phyloP scores from a whole-genome alignment of 2,888 invertebrate genomes.

The Cheiracanthium punctorium region DNA sequence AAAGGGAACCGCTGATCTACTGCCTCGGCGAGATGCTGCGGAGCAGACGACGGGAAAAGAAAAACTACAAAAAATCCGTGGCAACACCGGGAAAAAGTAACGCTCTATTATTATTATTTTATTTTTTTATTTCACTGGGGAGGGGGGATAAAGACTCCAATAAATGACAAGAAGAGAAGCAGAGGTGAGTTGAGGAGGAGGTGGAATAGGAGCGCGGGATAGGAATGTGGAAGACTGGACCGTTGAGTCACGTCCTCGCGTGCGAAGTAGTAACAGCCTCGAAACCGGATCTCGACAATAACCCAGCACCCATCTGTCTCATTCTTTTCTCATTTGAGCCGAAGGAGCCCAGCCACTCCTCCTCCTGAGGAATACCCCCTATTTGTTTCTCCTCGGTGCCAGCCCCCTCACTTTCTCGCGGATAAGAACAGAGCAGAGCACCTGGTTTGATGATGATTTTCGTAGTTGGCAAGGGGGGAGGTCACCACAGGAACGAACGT shows the following conservation, averaged over 20 bases:
- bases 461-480: slow-evolving; percentile 12
- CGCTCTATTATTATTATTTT: neutral
- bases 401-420: slow-evolving; percentile 12
- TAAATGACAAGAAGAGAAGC: slow-evolving; percentile 30
- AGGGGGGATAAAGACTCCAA: slow-evolving; percentile 3
- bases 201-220: neutral
- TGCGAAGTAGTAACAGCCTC: slow-evolving; percentile 20
- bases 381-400: slow-evolving; percentile 24
- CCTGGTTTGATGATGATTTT: slow-evolving; percentile 48
- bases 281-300: slow-evolving; percentile 63
- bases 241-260: slow-evolving; percentile 52
- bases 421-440: slow-evolving; percentile 27
- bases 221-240: slow-evolving; percentile 35
- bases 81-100: neutral
- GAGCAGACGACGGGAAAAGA: slow-evolving; percentile 12
- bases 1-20: slow-evolving; percentile 31
- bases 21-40: too few species aligned
- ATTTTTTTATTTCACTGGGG: too few species aligned
- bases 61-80: too few species aligned
- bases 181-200: too few species aligned
- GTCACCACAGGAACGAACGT: too few species aligned
- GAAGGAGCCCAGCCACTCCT: slow-evolving; percentile 60
- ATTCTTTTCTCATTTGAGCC: slow-evolving; percentile 45
- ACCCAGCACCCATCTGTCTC: slow-evolving; percentile 62
- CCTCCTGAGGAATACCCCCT: slow-evolving; percentile 42